Base-by-base conservation (phyloP, 2,888 invertebrate species). In the Vesta saturnalis region DNA sequence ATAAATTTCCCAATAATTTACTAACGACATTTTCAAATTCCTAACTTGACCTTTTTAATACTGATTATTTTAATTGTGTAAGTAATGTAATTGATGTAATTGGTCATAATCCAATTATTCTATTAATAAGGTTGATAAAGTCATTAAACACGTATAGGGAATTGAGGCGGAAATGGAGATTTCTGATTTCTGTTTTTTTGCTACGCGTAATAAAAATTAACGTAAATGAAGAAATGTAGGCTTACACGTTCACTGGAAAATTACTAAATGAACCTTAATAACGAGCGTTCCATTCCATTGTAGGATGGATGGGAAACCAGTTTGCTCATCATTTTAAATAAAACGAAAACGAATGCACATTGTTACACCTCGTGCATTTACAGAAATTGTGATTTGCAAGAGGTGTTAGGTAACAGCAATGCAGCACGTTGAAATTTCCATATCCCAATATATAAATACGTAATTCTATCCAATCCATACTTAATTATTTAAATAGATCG, bases 291-390 rank as follows among this genome's bases (percentile, higher is more conserved):
- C 39, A 8, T 39, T 39, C 12, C 2, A n/a, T n/a, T 39, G 8
- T 39, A 39, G 8, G 8, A 19, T 52, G n/a, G 52, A n/a, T 19
- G 18, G 52, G 19, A 49, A 49, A 52, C 19, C 21, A 1, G 52
- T 52, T 52, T 52, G 19, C 18, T 52, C 52, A 52, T 52, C 52
- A 52, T 52, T 52, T 52, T 19, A 52, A 52, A 52, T 52, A 52
- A 52, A 52, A 16, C 52, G 18, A 19, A 12, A 21, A n/a, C n/a
- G 19, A 49, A 3, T 49, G n/a, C 39, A 39, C n/a, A n/a, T n/a
- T n/a, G n/a, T 39, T 39, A 39, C 8, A 39, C 2, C 39, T 3
- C 1, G 39, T 39, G n/a, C 12, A 39, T 39, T 39, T 39, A 39
- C n/a, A 39, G 39, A 10, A 39, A n/a, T 39, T 39, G 39, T n/a